These are phyloP conservation scores for Patella caerulea DNA, from an alignment of 2,888 invertebrate genomes.

Conservation along the genomic window DNA sequence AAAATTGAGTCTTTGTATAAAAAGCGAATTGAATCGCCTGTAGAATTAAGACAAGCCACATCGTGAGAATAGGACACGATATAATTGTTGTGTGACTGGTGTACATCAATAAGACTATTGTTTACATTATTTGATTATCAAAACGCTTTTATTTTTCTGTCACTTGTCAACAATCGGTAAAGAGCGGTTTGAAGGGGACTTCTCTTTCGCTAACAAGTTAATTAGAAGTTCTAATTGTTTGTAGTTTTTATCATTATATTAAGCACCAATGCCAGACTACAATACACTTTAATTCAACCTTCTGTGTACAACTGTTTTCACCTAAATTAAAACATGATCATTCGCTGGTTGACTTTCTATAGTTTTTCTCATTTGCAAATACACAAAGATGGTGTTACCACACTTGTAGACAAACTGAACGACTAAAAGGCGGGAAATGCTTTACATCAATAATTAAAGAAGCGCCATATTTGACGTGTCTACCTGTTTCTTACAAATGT, in stretches of 20 bases:
- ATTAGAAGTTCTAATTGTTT: slow-evolving; percentile 3
- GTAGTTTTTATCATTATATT: slow-evolving; percentile 4
- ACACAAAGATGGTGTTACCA: too few species aligned
- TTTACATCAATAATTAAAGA: too few species aligned
- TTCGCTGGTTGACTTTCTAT: slow-evolving; percentile 3
- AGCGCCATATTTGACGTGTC: too few species aligned
- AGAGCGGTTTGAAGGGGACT: background rate
- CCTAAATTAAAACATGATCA: background rate
- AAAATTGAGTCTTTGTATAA: slow-evolving; percentile 7
- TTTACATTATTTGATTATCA: slow-evolving; percentile 9
- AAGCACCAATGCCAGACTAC: too few species aligned
- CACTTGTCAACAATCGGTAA: background rate
- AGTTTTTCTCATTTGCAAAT: too few species aligned
- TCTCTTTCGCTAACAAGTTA: slow-evolving; percentile 7
- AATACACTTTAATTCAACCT: too few species aligned
- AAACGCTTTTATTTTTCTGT: slow-evolving; percentile 12
- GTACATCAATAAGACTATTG: slow-evolving; percentile 2
- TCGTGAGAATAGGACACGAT: background rate
- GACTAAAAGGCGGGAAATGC: too few species aligned
- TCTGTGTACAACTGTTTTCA: background rate
- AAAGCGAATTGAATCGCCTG: slow-evolving; percentile 4
- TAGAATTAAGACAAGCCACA: slow-evolving; percentile 6
- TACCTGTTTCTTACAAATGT: too few species aligned
- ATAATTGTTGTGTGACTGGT: background rate
- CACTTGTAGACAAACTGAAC: too few species aligned